Percentiles rank a stretch among this genome's conserved stretches.
Evolutionary conservation across 1,140 invertebrate genomes (phyloP).

Genomic region (Plectrocnemia conspersa): DNA sequence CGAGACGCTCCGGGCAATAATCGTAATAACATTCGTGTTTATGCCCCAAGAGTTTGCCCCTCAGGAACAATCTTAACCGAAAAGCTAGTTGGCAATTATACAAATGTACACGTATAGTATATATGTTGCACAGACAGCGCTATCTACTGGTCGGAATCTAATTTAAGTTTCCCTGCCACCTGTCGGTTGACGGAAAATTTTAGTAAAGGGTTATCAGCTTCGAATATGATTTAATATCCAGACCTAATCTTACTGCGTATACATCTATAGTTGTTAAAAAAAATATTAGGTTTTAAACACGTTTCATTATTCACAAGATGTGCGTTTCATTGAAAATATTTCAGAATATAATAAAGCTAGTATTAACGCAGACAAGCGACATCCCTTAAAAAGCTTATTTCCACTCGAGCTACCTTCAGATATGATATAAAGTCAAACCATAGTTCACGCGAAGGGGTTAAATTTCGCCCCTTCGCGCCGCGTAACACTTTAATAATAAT

Average conservation of each 20-base stretch:
- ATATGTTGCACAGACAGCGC: background rate
- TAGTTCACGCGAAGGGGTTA: constrained; percentile 9
- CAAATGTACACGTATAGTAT: background rate
- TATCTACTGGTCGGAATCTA: constrained; percentile 20
- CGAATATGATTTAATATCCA: no score
- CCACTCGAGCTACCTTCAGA: no score
- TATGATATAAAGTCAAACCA: background rate
- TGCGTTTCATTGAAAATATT: no score
- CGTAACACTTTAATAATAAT: constrained; percentile 33
- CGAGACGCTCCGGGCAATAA: constrained; percentile 8
- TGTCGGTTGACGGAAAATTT: no score
- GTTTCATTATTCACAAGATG: no score
- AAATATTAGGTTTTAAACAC: no score
- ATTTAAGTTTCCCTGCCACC: constrained; percentile 24
- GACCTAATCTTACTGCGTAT: no score
- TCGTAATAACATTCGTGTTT: constrained; percentile 13
- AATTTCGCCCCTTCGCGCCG: constrained; percentile 3
- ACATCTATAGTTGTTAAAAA: no score
- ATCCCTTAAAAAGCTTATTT: background rate
- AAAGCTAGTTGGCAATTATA: constrained; percentile 14
- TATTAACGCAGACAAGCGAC: background rate
- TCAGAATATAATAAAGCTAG: background rate
- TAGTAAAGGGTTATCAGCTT: no score
- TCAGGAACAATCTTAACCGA: background rate
- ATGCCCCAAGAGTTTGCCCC: background rate